A percentile compares a stretch with the other conserved stretches of the same genome.
phyloP scores from a whole-genome alignment of 2,888 invertebrate species.

The Dermolepida albohirtum region DNA sequence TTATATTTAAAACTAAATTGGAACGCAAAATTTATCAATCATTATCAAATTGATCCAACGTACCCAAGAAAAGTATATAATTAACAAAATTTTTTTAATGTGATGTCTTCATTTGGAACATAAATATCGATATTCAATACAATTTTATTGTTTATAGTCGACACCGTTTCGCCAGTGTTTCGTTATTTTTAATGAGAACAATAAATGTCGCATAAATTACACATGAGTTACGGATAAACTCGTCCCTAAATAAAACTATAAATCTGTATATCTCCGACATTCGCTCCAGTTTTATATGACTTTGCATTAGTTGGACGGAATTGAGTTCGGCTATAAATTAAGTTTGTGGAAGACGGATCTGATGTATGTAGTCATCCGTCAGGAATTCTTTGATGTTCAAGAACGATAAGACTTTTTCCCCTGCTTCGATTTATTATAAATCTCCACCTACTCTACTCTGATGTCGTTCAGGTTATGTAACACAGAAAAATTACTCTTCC shows the following conservation, averaged over 20 bases:
- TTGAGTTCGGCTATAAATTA: constrained; percentile 52
- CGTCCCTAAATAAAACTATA: constrained; percentile 34
- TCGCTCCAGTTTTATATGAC: constrained; percentile 43
- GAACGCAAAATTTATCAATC: too few species aligned
- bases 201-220: constrained; percentile 36
- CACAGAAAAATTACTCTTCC: constrained; percentile 8
- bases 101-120: too few species aligned
- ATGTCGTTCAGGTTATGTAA: constrained; percentile 6
- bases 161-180: constrained; percentile 29
- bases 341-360: constrained; percentile 52
- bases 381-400: constrained; percentile 36
- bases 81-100: too few species aligned
- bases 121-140: constrained; percentile 2
- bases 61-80: too few species aligned
- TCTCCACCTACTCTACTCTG: constrained; percentile 32
- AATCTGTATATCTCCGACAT: constrained; percentile 32
- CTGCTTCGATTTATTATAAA: constrained; percentile 31
- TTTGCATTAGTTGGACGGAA: constrained; percentile 46
- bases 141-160: constrained; percentile 6
- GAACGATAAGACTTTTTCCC: constrained; percentile 27
- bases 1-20: too few species aligned
- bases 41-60: too few species aligned
- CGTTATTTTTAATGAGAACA: constrained; percentile 37
- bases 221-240: constrained; percentile 33
- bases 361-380: constrained; percentile 41